Base-by-base conservation (phyloP, 2,888 invertebrate genomes). In the Selenia dentaria region DNA sequence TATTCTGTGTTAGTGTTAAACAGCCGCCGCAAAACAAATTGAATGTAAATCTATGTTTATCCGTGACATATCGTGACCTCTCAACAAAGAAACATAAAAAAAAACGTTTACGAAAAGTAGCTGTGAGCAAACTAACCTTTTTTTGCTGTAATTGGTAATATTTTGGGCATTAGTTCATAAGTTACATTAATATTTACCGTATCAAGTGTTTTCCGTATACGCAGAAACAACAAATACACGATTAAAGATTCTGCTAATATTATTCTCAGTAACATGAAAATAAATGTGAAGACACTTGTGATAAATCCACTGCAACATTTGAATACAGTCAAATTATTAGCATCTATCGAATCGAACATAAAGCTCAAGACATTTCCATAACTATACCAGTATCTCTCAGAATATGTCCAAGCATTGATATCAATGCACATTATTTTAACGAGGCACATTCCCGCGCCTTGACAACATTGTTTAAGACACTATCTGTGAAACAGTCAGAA, bases 401-500 rank as follows among this genome's bases (percentile, higher is more conserved):
- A 22, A 25, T 34, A 29, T 48, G 49, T 29, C 10, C 10, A 49
- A 50, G 34, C 31, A 44, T 45, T 41, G 48, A 39, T 41, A 46
- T 52, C 36, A 31, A 29, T 54, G 40, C 32, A 42, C 45, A 54
- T 53, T 51, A 51, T 36, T 58, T 40, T 44, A 47, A 54, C 34
- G 37, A 51, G 26, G 31, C 45, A 12, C 44, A 46, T 54, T 39
- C 25, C 40, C 34, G 33, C 44, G 39, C 27, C 36, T 27, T 22
- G 16, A 32, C 33, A 36, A 42, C 26, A 43, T 40, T 33, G 25
- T 39, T 40, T 29, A 20, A 6, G 25, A 35, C 32, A 31, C 27
- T 40, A 35, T 18, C 39, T 24, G 2, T 9, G 24, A 10, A 12
- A 20, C 9, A 10, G 35, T 25, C 10, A 14, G 14, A 14, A 13